Conservation (phyloP, 2,888 invertebrate species). For the Sericinus montela region DNA sequence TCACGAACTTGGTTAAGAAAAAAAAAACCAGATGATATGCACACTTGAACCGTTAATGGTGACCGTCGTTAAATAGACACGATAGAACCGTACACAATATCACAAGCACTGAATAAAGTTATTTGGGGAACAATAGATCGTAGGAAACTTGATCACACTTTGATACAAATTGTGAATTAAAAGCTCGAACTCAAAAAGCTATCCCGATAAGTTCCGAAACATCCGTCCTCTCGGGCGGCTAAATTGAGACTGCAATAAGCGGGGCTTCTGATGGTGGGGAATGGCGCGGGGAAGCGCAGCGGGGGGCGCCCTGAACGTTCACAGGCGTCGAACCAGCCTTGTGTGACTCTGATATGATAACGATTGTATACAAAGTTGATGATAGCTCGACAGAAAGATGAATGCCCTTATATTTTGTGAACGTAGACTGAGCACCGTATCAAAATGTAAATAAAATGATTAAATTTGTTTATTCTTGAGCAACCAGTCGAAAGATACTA, state of each 20-base stretch:
- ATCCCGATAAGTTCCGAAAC: conserved; percentile 33
- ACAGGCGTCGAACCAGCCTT: conserved; percentile 57
- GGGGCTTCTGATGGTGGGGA: conserved; percentile 26
- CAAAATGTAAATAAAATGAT: conserved; percentile 12
- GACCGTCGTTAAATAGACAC: conserved; percentile 37
- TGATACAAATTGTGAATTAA: conserved; percentile 49
- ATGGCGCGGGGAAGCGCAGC: conserved; percentile 46
- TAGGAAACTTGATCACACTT: conserved; percentile 46
- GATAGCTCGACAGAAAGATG: conserved; percentile 40
- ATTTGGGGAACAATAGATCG: conserved; percentile 33
- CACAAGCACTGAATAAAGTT: conserved; percentile 34
- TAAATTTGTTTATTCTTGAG: conserved; percentile 8
- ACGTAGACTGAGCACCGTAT: conserved; percentile 10
- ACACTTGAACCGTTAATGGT: conserved; percentile 51
- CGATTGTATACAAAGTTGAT: conserved; percentile 62
- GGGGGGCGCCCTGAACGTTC: conserved; percentile 42
- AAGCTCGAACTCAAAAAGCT: conserved; percentile 71
- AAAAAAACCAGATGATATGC: conserved; percentile 47
- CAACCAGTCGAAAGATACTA: background rate
- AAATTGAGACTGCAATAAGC: conserved; percentile 66
- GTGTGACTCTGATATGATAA: conserved; percentile 69
- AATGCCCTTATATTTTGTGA: conserved; percentile 30
- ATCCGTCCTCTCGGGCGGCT: conserved; percentile 35
- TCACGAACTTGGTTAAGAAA: conserved; percentile 54
- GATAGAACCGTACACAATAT: conserved; percentile 37